Conservation (phyloP, 2,797 vertebrate species). For the Sylvilagus floridanus region DNA sequence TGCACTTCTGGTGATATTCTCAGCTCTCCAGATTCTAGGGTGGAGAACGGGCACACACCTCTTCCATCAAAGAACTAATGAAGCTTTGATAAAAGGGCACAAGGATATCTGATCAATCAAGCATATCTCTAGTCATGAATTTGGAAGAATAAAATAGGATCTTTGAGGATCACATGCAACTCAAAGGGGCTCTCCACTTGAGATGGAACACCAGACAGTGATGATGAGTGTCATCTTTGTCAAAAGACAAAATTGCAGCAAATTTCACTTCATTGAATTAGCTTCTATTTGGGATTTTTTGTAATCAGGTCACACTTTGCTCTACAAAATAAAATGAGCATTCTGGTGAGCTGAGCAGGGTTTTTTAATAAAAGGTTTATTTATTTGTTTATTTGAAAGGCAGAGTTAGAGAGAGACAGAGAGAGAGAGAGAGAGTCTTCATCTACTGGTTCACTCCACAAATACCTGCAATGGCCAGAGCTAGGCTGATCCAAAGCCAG, state of each 20-base stretch:
- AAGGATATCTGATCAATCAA: background rate
- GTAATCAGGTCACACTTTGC: background rate
- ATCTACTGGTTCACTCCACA: no score
- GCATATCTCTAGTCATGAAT: background rate
- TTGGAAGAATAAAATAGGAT: background rate
- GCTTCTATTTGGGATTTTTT: background rate
- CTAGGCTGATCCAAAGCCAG: no score
- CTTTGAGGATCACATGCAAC: background rate
- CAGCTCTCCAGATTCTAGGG: background rate
- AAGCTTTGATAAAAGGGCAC: background rate
- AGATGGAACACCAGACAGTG: background rate
- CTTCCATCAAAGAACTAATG: accelerated
- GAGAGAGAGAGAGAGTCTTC: no score
- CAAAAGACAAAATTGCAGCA: background rate
- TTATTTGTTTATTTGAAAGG: no score
- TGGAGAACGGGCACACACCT: background rate
- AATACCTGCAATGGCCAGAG: no score
- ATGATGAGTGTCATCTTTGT: background rate
- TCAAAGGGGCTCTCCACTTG: background rate
- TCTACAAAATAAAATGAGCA: background rate
- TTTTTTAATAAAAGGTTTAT: no score
- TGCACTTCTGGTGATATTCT: background rate
- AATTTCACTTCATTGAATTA: background rate
- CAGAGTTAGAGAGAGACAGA: no score
- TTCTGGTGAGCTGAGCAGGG: background rate